These are phyloP conservation scores for Palythoa caribaeorum DNA, from an alignment of 92 coral and sea anemone genomes.

Conservation along the genomic window DNA sequence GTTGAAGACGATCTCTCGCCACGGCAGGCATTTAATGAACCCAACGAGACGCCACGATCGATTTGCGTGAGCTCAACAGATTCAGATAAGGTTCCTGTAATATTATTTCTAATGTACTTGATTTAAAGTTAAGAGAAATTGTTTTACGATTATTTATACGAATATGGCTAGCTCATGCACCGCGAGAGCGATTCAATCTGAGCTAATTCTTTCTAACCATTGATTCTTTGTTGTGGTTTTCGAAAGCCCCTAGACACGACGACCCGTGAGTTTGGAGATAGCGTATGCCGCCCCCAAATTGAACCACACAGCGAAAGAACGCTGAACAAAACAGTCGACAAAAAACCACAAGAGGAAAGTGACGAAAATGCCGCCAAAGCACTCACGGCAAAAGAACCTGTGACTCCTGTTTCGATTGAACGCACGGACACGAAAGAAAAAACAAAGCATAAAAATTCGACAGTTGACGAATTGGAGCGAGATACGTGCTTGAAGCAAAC, in stretches of 20 bases:
- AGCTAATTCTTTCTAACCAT: conserved; percentile 49
- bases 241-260: conserved; percentile 53
- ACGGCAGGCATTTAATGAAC: conserved; percentile 69
- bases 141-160: conserved; percentile 27
- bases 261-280: conserved; percentile 39
- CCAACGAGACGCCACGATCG: conserved; percentile 58
- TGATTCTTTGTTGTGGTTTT: conserved; percentile 53
- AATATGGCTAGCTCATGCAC: conserved; percentile 41
- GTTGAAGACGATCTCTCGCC: conserved; percentile 56
- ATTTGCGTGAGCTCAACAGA: conserved; percentile 73
- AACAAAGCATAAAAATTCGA: not conserved
- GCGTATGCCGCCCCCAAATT: conserved; percentile 49
- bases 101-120: conserved; percentile 48
- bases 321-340: conserved; percentile 30
- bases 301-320: conserved; percentile 46
- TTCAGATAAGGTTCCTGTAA: conserved; percentile 64
- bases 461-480: conserved; percentile 35
- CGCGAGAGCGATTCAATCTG: conserved; percentile 44
- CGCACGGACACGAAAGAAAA: conserved; percentile 30
- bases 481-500: conserved; percentile 65
- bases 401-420: conserved; percentile 10
- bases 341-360: conserved; percentile 3
- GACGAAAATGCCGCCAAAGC: conserved; percentile 14
- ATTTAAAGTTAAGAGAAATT: conserved; percentile 34
- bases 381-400: conserved; percentile 15